A percentile compares a stretch with the other conserved stretches of the same genome.
These are phyloP conservation scores for Lipophrys pholis DNA, from an alignment of 2,113 vertebrate genomes.

Conservation along the genomic window DNA sequence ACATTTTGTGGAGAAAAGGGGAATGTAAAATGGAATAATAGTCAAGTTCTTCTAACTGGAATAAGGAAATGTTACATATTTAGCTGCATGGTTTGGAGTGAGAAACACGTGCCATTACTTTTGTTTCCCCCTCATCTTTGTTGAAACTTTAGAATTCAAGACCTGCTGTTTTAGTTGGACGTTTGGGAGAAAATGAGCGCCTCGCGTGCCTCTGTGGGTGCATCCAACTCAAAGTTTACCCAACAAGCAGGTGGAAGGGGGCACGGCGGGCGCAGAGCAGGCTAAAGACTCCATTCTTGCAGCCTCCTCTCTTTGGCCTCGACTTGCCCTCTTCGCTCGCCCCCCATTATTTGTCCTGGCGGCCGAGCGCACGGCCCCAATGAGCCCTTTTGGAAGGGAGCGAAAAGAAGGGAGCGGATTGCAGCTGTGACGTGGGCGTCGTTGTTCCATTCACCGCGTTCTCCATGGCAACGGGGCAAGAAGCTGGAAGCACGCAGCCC, in stretches of 20 bases:
- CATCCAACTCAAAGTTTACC: conserved; percentile 73
- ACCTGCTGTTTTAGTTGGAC: not conserved
- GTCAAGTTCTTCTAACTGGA: no score
- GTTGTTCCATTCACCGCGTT: conserved; percentile 92
- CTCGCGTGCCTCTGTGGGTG: conserved; percentile 50
- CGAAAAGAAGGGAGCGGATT: conserved; percentile 81
- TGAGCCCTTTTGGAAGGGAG: conserved; percentile 80
- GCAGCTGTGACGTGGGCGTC: conserved; percentile 91
- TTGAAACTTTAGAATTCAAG: not conserved
- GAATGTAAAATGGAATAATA: no score
- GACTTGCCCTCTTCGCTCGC: conserved; percentile 71
- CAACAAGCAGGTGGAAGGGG: conserved; percentile 75
- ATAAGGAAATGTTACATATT: no score
- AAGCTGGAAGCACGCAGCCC: conserved; percentile 91
- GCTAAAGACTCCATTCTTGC: conserved; percentile 62
- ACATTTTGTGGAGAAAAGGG: no score
- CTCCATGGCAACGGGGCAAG: conserved; percentile 94
- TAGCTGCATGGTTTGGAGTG: no score
- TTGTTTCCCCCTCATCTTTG: not conserved
- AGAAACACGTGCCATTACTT: not conserved
- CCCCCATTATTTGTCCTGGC: conserved; percentile 74
- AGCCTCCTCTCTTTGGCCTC: conserved; percentile 75
- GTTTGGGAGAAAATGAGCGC: conserved; percentile 6
- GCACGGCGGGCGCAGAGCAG: conserved; percentile 37
- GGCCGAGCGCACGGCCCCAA: conserved; percentile 79